Base-by-base conservation (phyloP, 2,888 invertebrate genomes). In the Heliconius cydno region DNA sequence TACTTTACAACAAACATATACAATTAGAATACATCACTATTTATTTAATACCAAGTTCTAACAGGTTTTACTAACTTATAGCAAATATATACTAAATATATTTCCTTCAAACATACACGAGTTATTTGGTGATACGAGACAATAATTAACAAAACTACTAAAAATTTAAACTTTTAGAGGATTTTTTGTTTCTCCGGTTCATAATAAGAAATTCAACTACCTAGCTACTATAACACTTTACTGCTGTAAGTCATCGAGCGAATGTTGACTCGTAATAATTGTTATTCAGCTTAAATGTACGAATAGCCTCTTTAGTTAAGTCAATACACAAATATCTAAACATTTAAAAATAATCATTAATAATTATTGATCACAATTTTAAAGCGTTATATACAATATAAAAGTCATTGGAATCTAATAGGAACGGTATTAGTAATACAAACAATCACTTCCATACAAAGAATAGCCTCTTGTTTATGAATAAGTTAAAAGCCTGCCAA, bases 1-100 rank as follows among this genome's bases (percentile, higher is more conserved):
- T 70, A 46, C 70, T 70, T 79, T 73, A 81, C 66, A 78, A 78
- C 77, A 80, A 79, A 67, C 63, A 41, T 80, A 81, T 80, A 81
- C 25, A 75, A n/a, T 68, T 57, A 73, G 25, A 15, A 76, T 30
- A 57, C 10, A 60, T n/a, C 1, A 25, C n/a, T 13, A 63, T 28
- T 60, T 63, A n/a, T n/a, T 63, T 10, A 13, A 3, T 4, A 25
- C 63, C 25, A 28, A 5, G 25, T 65, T 65, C 15, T 65, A 28
- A 65, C 15, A 65, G 28, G 6, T 65, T 65, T 15, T 65, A 28
- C 28, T 65, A 28, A 65, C 25, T 65, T 28, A 65, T 15, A 12
- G 15, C 15, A 28, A 65, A 13, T 65, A 65, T 65, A 65, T 65
- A 65, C 65, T 28, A 65, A 65, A 28, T 28, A 28, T 28, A 65